Evolutionary conservation across 1,140 invertebrate genomes (phyloP).

Genomic region (Drosophila lacertosa): DNA sequence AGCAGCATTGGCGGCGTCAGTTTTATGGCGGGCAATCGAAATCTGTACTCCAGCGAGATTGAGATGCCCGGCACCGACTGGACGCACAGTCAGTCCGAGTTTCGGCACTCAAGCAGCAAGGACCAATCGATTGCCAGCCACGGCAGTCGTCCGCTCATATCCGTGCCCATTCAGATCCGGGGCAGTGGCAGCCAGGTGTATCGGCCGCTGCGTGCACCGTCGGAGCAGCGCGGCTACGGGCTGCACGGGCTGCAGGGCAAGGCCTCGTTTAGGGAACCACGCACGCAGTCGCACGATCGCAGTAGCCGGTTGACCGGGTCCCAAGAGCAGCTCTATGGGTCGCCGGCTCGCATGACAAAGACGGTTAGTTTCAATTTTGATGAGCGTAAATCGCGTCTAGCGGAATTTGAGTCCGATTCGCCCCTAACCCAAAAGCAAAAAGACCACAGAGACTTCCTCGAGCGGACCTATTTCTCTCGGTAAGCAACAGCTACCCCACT

Average conservation of each 20-base stretch:
- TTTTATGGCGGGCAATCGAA: constrained; percentile 72
- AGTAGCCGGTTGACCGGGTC: constrained; percentile 57
- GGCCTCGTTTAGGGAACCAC: constrained; percentile 63
- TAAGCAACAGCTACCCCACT: constrained; percentile 68
- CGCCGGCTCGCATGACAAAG: constrained; percentile 76
- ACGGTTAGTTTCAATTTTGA: constrained; percentile 84
- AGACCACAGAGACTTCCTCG: constrained; percentile 77
- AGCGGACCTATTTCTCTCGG: constrained; percentile 83
- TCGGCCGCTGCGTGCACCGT: constrained; percentile 60
- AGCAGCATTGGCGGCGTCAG: constrained; percentile 49
- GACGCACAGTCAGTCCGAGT: constrained; percentile 46
- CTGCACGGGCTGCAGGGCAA: constrained; percentile 48
- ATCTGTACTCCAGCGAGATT: constrained; percentile 73
- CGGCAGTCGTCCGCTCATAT: constrained; percentile 70
- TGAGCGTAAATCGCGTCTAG: constrained; percentile 78
- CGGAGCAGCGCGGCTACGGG: constrained; percentile 72
- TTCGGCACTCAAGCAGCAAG: constrained; percentile 39
- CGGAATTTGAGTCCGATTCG: constrained; percentile 72
- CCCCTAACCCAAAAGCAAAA: constrained; percentile 78
- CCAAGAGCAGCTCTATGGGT: constrained; percentile 69
- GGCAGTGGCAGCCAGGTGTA: constrained; percentile 53
- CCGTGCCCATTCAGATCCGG: constrained; percentile 69
- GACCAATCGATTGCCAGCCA: constrained; percentile 54
- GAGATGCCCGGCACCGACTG: constrained; percentile 49
- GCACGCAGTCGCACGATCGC: constrained; percentile 79